Evolutionary conservation across 2,797 vertebrate species (phyloP).

Genomic region (Neosilurus mollespiculum): DNA sequence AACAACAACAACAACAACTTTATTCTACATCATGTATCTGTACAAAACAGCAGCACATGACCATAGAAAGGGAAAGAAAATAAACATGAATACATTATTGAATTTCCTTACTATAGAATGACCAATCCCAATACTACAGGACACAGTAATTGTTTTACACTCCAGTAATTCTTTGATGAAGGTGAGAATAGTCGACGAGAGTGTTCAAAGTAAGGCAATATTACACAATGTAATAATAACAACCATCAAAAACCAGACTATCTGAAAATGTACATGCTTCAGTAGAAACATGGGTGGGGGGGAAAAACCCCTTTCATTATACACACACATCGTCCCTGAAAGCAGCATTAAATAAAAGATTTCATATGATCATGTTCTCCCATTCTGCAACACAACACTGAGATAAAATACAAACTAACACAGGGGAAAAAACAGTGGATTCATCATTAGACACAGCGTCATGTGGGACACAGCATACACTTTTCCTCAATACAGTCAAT

Average conservation of each 20-base stretch:
- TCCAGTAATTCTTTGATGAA: neutral
- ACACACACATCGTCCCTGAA: neutral
- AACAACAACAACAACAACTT: neutral
- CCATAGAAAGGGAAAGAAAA: neutral
- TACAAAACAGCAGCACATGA: slow-evolving; percentile 31
- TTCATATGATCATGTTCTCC: neutral
- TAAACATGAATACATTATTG: neutral
- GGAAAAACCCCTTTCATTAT: neutral
- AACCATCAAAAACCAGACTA: neutral
- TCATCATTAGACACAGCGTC: too few species aligned
- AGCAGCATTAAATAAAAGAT: slow-evolving; percentile 21
- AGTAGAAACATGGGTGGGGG: neutral
- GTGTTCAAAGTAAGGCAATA: neutral
- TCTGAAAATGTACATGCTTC: neutral
- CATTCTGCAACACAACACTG: neutral
- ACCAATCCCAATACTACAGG: neutral
- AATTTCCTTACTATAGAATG: neutral
- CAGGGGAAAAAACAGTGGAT: neutral
- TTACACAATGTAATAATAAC: neutral
- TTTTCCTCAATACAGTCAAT: neutral
- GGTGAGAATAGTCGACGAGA: neutral
- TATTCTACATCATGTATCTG: slow-evolving; percentile 32
- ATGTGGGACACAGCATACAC: neutral
- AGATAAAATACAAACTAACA: neutral
- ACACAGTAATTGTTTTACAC: neutral